Evolutionary conservation across 1,140 invertebrate genomes (phyloP).

Genomic region (Pentalonia nigronervosa): DNA sequence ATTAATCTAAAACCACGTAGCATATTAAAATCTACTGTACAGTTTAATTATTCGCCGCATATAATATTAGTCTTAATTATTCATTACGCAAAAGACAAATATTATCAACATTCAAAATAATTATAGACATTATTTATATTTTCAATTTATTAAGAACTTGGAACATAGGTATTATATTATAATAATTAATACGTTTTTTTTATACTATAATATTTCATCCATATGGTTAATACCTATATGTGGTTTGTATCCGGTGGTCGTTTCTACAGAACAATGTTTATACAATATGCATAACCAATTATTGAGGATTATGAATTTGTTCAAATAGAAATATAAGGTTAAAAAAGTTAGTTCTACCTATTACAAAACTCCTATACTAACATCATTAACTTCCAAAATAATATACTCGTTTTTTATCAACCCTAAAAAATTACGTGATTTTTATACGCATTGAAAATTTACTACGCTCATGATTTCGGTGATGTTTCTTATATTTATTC

Average conservation of each 20-base stretch:
- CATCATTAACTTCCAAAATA: neutral
- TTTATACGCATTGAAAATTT: neutral
- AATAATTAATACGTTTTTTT: neutral
- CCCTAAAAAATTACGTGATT: neutral
- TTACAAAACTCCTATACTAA: neutral
- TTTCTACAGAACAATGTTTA: neutral
- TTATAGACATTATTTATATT: neutral
- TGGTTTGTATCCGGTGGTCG: neutral
- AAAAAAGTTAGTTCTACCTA: neutral
- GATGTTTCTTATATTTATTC: neutral
- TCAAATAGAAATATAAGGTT: neutral
- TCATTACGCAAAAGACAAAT: neutral
- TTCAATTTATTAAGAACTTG: neutral
- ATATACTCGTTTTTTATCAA: neutral
- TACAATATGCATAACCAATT: conserved; percentile 14
- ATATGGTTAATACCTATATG: neutral
- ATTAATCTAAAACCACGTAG: neutral
- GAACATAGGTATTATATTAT: too few species aligned
- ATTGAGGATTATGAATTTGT: neutral
- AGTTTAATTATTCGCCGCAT: neutral
- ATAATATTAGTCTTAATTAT: neutral
- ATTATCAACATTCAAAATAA: conserved; percentile 2
- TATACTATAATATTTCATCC: neutral
- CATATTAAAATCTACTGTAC: neutral
- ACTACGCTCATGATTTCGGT: neutral